phyloP scores from a whole-genome alignment of 2,113 vertebrate species.

The Anoplopoma fimbria region DNA sequence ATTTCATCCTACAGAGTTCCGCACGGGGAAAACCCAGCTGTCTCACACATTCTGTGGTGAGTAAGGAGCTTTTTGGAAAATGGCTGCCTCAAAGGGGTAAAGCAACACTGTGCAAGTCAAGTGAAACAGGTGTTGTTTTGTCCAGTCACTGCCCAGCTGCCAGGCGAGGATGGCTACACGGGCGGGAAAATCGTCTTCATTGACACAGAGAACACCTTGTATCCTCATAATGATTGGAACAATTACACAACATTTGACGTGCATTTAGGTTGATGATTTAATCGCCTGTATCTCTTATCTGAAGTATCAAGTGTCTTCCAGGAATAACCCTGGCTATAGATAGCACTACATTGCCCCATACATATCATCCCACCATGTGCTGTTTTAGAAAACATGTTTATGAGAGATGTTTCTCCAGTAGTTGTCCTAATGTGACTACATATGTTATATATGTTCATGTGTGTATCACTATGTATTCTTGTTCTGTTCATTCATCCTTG shows the following conservation, averaged over 20 bases:
- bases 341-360: neutral
- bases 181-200: constrained; percentile 98
- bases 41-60: constrained; percentile 98
- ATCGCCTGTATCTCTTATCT: neutral
- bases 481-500: constrained; percentile 38
- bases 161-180: constrained; percentile 90
- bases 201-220: constrained; percentile 99
- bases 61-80: constrained; percentile 47
- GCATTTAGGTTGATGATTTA: neutral
- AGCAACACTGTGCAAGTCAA: neutral
- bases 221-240: constrained; percentile 78
- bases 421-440: neutral
- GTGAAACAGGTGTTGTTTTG: neutral
- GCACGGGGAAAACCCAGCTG: constrained; percentile 98
- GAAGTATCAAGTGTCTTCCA: neutral
- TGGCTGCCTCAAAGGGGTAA: neutral
- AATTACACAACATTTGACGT: neutral
- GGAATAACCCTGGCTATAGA: neutral
- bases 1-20: constrained; percentile 89
- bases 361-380: no score
- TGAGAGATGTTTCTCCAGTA: neutral
- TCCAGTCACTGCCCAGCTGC: constrained; percentile 95
- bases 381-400: neutral
- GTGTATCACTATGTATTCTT: neutral
- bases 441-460: neutral